These are phyloP conservation scores for Acanthopagrus latus DNA, from an alignment of 2,797 vertebrate species.

Conservation along the genomic window DNA sequence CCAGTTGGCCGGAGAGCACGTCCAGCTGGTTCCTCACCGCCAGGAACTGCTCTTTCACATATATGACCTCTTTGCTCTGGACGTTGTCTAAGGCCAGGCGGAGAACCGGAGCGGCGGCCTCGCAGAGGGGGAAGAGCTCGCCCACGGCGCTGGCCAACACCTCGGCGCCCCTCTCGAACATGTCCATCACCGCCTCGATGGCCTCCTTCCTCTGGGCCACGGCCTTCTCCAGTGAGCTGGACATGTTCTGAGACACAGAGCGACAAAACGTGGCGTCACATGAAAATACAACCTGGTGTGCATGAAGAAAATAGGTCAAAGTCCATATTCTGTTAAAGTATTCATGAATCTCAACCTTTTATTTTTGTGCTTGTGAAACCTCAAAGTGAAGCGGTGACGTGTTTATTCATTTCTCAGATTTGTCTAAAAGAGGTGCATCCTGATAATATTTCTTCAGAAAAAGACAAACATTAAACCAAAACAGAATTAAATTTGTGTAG, in stretches of 20 bases:
- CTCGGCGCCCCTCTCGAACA: constrained; percentile 84
- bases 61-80: constrained; percentile 86
- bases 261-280: not conserved
- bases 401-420: not conserved
- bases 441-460: not conserved
- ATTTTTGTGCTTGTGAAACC: not conserved
- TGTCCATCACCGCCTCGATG: constrained; percentile 86
- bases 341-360: not conserved
- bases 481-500: not conserved
- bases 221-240: constrained; percentile 72
- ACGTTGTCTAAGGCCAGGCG: constrained; percentile 84
- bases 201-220: constrained; percentile 87
- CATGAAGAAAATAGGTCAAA: not conserved
- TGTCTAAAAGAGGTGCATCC: not conserved
- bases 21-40: constrained; percentile 81
- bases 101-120: constrained; percentile 83
- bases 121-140: constrained; percentile 84
- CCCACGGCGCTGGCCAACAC: constrained; percentile 86
- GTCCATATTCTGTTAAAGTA: not conserved
- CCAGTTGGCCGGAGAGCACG: constrained; percentile 82
- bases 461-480: not conserved
- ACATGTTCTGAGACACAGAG: constrained; percentile 76
- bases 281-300: not conserved
- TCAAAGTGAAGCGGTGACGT: not conserved
- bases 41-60: constrained; percentile 86